These are phyloP conservation scores for Drosophila nikananu DNA, from an alignment of 1,140 invertebrate species.

Conservation along the genomic window DNA sequence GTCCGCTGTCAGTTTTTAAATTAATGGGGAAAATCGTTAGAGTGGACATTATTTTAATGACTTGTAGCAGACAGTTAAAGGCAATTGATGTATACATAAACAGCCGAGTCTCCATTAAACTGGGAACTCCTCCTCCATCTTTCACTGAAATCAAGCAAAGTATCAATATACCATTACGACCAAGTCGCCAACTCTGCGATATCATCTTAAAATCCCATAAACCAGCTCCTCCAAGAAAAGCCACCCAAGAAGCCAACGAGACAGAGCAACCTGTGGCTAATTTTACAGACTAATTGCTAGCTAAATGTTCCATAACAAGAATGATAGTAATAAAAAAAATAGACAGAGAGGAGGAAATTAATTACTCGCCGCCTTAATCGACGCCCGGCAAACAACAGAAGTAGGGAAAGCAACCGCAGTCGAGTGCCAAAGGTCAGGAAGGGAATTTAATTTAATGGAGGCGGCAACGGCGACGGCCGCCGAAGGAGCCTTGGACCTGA, in stretches of 20 bases:
- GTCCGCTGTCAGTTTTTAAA: conserved; percentile 6
- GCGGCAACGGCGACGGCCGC: conserved; percentile 4
- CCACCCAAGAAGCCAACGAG: conserved; percentile 34
- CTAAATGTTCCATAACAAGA: conserved; percentile 59
- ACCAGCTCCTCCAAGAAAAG: neutral
- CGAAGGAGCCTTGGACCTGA: conserved; percentile 40
- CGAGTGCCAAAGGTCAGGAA: conserved; percentile 58
- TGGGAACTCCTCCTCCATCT: conserved; percentile 2
- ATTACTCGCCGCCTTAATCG: conserved; percentile 54
- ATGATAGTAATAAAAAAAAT: conserved; percentile 41
- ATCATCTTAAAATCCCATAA: conserved; percentile 33
- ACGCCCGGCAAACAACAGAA: conserved; percentile 10
- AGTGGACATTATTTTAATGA: conserved; percentile 7
- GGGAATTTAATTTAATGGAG: conserved; percentile 25
- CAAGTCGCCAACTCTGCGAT: conserved; percentile 23
- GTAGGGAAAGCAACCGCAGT: conserved; percentile 7
- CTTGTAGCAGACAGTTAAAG: neutral
- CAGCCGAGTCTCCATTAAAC: neutral
- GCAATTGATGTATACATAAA: conserved; percentile 10
- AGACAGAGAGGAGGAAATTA: conserved; percentile 33
- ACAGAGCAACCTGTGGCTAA: conserved; percentile 63
- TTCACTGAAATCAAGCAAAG: conserved; percentile 20
- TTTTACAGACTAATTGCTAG: conserved; percentile 68
- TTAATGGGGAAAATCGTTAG: conserved; percentile 18
- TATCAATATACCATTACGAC: conserved; percentile 32